These are phyloP conservation scores for Oceanodroma leucorhoa DNA, from an alignment of 2,797 vertebrate genomes.

Conservation along the genomic window DNA sequence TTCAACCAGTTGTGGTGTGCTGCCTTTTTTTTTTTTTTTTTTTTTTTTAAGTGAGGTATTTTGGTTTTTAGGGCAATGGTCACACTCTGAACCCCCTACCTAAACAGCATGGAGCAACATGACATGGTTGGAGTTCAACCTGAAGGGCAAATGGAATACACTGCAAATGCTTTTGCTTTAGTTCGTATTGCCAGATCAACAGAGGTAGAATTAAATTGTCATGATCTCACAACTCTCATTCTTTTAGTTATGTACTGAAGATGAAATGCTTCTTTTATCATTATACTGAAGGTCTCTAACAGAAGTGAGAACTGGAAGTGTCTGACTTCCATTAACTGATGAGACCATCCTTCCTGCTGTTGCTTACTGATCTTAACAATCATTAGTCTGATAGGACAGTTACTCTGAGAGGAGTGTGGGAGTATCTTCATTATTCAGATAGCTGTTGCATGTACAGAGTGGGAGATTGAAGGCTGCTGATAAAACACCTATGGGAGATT, in stretches of 20 bases:
- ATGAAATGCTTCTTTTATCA: background rate
- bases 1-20: background rate
- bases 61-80: background rate
- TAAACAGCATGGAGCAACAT: background rate
- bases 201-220: background rate
- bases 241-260: background rate
- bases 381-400: background rate
- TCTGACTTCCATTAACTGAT: background rate
- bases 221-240: background rate
- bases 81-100: accelerated
- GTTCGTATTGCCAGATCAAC: background rate
- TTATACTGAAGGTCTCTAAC: background rate
- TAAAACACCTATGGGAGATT: background rate
- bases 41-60: background rate
- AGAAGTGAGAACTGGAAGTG: background rate
- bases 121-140: accelerated
- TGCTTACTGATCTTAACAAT: background rate
- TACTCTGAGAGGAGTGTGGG: background rate
- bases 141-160: background rate
- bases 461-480: background rate
- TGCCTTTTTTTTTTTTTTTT: too few relatives aligned
- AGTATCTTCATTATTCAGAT: background rate
- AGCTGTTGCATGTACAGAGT: background rate
- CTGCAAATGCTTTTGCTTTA: background rate
- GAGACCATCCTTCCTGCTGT: background rate